phyloP scores from a whole-genome alignment of 1,140 invertebrate species.

The Penaeus japonicus region DNA sequence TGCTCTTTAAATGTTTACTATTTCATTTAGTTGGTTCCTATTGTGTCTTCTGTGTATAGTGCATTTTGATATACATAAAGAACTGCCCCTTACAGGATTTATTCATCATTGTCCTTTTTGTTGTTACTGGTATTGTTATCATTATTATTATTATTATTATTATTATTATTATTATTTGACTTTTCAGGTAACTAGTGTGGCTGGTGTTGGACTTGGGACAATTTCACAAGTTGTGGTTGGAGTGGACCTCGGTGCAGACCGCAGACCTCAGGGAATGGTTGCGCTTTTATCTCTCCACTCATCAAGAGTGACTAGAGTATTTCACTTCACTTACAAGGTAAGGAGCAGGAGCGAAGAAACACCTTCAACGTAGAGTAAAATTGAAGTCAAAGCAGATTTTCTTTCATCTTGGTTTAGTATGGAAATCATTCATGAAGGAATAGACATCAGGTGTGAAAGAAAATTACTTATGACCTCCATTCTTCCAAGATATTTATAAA shows the following conservation, averaged over 20 bases:
- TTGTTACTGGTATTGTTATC: not conserved
- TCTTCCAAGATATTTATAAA: not conserved
- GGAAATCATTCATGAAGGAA: too few species aligned
- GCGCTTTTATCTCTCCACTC: conserved; percentile 36
- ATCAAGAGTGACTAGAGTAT: conserved; percentile 32
- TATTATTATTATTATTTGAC: conserved; percentile 61
- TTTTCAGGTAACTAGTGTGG: conserved; percentile 39
- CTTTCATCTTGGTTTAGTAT: too few species aligned
- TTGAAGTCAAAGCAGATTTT: too few species aligned
- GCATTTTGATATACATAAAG: too few species aligned
- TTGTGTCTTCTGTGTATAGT: too few species aligned
- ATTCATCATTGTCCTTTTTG: not conserved
- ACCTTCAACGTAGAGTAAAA: too few species aligned
- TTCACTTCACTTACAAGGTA: conserved; percentile 47
- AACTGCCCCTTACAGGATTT: too few species aligned
- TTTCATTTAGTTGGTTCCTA: too few species aligned
- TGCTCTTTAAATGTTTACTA: too few species aligned
- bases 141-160: conserved; percentile 44
- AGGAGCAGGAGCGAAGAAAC: not conserved
- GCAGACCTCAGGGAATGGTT: conserved; percentile 22
- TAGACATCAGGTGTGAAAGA: too few species aligned
- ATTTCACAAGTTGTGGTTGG: conserved; percentile 61
- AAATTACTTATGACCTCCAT: too few species aligned
- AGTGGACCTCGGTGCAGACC: conserved; percentile 55
- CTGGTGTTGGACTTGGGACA: conserved; percentile 48